Evolutionary conservation across 2,888 invertebrate genomes (phyloP).

Genomic region (Acutogordius australiensis): DNA sequence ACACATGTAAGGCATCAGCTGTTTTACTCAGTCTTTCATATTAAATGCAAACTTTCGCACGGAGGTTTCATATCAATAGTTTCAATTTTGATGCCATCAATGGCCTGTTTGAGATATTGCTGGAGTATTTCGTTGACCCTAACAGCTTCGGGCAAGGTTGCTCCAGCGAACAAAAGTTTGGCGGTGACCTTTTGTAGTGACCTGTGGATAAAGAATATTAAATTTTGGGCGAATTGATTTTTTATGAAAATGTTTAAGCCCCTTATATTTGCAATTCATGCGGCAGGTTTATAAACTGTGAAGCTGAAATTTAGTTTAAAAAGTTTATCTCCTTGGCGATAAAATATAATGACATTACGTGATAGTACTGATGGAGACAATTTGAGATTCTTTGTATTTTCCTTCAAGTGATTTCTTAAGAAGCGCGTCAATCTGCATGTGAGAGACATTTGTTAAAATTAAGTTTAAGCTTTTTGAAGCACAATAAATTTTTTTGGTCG

Average conservation of each 20-base stretch:
- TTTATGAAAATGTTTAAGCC: not conserved
- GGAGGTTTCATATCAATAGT: conserved; percentile 3
- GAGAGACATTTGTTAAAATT: not conserved
- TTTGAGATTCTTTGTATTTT: not conserved
- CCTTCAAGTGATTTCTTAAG: not conserved
- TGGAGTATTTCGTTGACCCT: not conserved
- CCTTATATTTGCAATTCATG: too few relatives aligned
- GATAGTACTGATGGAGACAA: not conserved
- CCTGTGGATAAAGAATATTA: not conserved
- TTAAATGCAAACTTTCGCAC: conserved; percentile 1
- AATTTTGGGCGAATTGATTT: not conserved
- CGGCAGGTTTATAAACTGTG: too few relatives aligned
- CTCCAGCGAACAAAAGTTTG: not conserved
- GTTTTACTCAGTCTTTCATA: too few relatives aligned
- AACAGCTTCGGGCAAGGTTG: not conserved
- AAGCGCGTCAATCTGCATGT: not conserved
- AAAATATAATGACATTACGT: too few relatives aligned
- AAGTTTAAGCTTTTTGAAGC: not conserved
- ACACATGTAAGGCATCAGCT: too few relatives aligned
- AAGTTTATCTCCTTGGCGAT: too few relatives aligned
- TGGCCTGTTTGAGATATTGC: not conserved
- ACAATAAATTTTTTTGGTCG: too few relatives aligned
- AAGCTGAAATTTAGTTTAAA: too few relatives aligned
- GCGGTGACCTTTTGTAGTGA: not conserved
- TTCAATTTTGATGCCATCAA: not conserved